Conservation (phyloP, 2,888 invertebrate species). For the Microplitis deprimator region DNA sequence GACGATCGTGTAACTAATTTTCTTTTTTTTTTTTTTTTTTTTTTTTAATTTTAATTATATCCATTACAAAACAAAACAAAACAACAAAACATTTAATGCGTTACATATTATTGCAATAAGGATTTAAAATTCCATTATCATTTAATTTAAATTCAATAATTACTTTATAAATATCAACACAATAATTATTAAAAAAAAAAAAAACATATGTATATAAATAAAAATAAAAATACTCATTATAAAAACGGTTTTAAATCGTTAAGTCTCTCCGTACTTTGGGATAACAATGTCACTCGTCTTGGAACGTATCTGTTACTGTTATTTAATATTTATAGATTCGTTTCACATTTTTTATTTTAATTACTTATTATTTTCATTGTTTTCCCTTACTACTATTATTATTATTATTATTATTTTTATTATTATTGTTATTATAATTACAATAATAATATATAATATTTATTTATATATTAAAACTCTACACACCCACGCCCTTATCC, state of each 20-base stretch:
- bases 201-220: slow-evolving; percentile 1
- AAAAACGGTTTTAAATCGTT: slow-evolving; percentile 61
- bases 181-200: not conserved
- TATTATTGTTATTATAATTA: slow-evolving; percentile 1
- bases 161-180: not conserved
- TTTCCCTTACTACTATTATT: slow-evolving; percentile 9
- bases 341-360: slow-evolving; percentile 10
- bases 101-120: not conserved
- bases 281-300: slow-evolving; percentile 53
- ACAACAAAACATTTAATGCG: not conserved
- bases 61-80: slow-evolving; percentile 6
- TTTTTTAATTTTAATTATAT: slow-evolving; percentile 4
- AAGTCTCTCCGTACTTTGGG: slow-evolving; percentile 50
- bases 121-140: not conserved
- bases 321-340: slow-evolving; percentile 3
- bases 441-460: not conserved
- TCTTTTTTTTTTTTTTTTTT: slow-evolving; percentile 20
- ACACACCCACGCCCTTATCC: not conserved
- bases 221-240: slow-evolving; percentile 3
- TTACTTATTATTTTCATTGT: not conserved
- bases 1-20: slow-evolving; percentile 20
- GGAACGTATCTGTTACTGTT: slow-evolving; percentile 55
- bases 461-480: not conserved
- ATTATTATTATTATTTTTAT: not conserved
- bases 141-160: not conserved